These are phyloP conservation scores for Leptinotarsa rubiginosa DNA, from an alignment of 2,888 invertebrate species.

Conservation along the genomic window DNA sequence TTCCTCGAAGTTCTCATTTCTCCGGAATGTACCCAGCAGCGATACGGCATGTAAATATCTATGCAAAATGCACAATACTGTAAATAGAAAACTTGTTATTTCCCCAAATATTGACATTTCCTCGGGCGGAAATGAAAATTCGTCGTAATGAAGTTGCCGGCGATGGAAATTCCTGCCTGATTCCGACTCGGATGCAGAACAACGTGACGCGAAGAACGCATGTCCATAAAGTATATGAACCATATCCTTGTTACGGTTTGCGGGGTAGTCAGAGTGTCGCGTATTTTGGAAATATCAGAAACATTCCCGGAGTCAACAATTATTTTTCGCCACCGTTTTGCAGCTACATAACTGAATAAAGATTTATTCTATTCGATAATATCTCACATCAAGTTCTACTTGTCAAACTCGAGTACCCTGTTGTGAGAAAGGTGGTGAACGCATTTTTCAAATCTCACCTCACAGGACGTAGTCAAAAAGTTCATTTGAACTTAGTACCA, in stretches of 20 bases:
- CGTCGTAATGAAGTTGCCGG: constrained; percentile 23
- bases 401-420: too few relatives aligned
- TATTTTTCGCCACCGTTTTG: too few relatives aligned
- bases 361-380: too few relatives aligned
- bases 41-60: background rate
- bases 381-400: too few relatives aligned
- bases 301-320: background rate
- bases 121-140: constrained; percentile 25
- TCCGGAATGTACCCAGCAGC: background rate
- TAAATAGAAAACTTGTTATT: constrained; percentile 22
- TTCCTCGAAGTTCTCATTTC: background rate
- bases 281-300: background rate
- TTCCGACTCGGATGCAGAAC: background rate
- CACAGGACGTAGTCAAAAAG: too few relatives aligned
- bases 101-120: constrained; percentile 29
- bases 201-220: constrained; percentile 21
- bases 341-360: too few relatives aligned
- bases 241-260: constrained; percentile 18
- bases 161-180: constrained; percentile 7
- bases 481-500: too few relatives aligned
- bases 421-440: too few relatives aligned
- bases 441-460: too few relatives aligned
- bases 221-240: constrained; percentile 22
- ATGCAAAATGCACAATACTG: constrained; percentile 11
- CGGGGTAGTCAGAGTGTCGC: background rate